These are phyloP conservation scores for Ovibos moschatus DNA, from an alignment of 2,113 vertebrate species.

Conservation along the genomic window DNA sequence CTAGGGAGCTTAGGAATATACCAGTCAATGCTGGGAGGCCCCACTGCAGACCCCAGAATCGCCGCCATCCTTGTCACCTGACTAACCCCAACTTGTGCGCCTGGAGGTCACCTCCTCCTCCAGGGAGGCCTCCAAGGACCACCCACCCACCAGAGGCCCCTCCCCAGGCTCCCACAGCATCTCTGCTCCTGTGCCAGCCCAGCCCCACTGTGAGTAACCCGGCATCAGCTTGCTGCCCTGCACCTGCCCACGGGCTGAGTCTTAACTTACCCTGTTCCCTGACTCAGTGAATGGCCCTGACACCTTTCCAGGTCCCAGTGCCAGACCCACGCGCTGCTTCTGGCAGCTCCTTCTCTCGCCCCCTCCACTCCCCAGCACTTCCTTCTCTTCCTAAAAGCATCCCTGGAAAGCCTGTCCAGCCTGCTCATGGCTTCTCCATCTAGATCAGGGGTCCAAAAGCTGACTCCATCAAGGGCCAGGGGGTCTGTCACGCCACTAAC, in stretches of 20 bases:
- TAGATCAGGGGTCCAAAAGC: background rate
- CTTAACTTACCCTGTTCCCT: background rate
- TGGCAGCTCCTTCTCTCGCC: background rate
- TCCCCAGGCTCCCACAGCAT: background rate
- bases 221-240: background rate
- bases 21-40: background rate
- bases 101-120: background rate
- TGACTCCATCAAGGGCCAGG: background rate
- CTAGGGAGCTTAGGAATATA: background rate
- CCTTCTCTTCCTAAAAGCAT: background rate
- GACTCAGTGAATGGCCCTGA: too few relatives aligned
- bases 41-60: background rate
- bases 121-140: background rate
- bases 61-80: background rate
- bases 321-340: background rate
- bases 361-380: background rate
- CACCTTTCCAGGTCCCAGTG: background rate
- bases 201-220: background rate
- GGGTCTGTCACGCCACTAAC: background rate
- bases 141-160: background rate
- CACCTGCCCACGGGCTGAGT: background rate
- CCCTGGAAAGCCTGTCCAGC: background rate
- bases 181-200: background rate
- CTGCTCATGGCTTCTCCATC: too few relatives aligned
- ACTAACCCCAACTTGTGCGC: background rate